Evolutionary conservation across 2,888 invertebrate species (phyloP).

Genomic region (Cephus pulcher): DNA sequence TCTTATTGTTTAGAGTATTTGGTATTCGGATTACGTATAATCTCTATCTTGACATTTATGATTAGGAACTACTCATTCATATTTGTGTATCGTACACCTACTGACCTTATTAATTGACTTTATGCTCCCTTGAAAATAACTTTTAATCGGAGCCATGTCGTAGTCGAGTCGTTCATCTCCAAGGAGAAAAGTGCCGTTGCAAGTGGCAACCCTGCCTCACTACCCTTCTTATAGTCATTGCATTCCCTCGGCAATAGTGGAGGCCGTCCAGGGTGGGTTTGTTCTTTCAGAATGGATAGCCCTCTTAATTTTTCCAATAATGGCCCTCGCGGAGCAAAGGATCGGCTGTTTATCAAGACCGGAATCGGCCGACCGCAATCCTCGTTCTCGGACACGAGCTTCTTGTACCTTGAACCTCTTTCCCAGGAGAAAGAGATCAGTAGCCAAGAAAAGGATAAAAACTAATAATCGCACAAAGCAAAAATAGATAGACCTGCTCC

Average conservation of each 20-base stretch:
- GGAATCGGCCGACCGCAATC: constrained; percentile 34
- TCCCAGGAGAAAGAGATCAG: not conserved
- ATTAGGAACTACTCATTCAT: not conserved
- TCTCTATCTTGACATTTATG: not conserved
- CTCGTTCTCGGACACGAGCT: constrained; percentile 28
- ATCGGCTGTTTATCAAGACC: constrained; percentile 52
- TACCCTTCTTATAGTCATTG: not conserved
- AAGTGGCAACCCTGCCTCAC: not conserved
- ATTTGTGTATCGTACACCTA: not conserved
- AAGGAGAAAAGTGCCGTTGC: not conserved
- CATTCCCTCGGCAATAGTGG: not conserved
- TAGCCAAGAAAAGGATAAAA: not conserved
- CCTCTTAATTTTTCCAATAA: constrained; percentile 60
- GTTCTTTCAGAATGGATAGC: constrained; percentile 42
- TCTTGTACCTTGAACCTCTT: constrained; percentile 24
- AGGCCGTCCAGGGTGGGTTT: constrained; percentile 6
- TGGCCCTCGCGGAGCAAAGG: constrained; percentile 44
- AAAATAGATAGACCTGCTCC: too few relatives aligned
- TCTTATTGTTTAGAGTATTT: not conserved
- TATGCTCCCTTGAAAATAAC: not conserved
- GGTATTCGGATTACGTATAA: not conserved
- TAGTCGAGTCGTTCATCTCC: not conserved
- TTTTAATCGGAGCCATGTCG: too few relatives aligned
- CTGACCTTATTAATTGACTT: not conserved
- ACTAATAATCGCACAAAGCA: not conserved